These are phyloP conservation scores for Ophioninae sp. DNA, from an alignment of 2,888 invertebrate species.

Conservation along the genomic window DNA sequence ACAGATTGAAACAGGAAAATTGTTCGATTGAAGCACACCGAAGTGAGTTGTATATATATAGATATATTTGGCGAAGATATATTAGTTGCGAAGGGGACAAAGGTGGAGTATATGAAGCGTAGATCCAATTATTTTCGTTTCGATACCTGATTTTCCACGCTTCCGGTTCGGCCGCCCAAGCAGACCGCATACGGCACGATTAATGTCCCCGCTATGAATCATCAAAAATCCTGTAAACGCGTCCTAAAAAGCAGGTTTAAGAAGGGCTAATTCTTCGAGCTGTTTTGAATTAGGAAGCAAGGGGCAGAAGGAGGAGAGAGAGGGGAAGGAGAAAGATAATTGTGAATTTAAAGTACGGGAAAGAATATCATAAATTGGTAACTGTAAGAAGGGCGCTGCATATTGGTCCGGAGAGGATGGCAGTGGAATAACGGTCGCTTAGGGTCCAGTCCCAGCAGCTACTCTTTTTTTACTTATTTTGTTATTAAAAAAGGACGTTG, in stretches of 20 bases:
- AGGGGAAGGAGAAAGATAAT: not conserved
- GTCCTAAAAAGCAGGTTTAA: not conserved
- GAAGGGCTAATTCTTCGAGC: not conserved
- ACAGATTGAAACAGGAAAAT: slow-evolving; percentile 37
- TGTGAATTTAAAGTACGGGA: not conserved
- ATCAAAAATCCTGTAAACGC: not conserved
- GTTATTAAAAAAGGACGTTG: too few relatives aligned
- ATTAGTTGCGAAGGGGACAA: slow-evolving; percentile 7
- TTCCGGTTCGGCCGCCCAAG: slow-evolving; percentile 13
- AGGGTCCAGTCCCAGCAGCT: too few relatives aligned
- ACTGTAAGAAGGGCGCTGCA: too few relatives aligned
- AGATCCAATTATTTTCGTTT: slow-evolving; percentile 38
- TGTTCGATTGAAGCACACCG: slow-evolving; percentile 18
- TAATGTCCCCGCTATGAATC: slow-evolving; percentile 22
- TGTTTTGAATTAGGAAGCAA: not conserved
- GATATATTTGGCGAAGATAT: slow-evolving; percentile 2
- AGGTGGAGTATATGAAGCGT: slow-evolving; percentile 9
- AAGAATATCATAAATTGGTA: not conserved
- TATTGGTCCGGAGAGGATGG: too few relatives aligned
- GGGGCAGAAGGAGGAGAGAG: not conserved
- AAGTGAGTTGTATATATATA: not conserved
- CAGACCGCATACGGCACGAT: slow-evolving; percentile 11
- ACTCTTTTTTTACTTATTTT: too few relatives aligned
- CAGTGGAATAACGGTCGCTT: too few relatives aligned
- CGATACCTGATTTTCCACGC: slow-evolving; percentile 27